Conservation (phyloP, 2,113 vertebrate genomes). For the Indicator maculatus region DNA sequence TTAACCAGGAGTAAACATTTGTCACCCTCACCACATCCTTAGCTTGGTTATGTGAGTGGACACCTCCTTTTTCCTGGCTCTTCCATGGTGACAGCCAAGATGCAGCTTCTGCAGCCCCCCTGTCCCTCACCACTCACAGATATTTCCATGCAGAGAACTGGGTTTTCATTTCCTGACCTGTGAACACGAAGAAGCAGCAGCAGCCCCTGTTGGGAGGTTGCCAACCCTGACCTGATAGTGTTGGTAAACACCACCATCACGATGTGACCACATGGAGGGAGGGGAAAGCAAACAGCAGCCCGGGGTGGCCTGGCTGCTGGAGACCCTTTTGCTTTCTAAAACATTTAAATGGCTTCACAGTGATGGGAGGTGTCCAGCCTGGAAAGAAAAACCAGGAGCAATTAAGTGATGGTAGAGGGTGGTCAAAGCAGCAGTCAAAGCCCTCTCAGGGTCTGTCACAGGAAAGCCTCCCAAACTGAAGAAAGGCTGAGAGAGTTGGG, state of each 20-base stretch:
- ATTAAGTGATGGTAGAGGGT: too few species aligned
- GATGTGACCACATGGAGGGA: neutral
- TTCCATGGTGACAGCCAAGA: neutral
- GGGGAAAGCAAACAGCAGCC: neutral
- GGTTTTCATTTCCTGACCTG: accelerated
- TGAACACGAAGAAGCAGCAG: neutral
- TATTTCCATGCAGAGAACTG: accelerated
- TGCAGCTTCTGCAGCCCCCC: neutral
- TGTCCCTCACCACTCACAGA: accelerated
- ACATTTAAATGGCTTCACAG: neutral
- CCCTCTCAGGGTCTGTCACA: too few species aligned
- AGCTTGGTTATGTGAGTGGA: neutral
- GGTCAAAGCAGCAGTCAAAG: too few species aligned
- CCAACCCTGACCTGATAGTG: neutral
- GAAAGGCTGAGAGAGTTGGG: too few species aligned
- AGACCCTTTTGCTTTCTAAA: neutral
- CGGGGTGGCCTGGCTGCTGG: neutral
- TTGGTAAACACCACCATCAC: neutral
- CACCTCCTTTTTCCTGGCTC: neutral
- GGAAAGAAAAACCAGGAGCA: too few species aligned
- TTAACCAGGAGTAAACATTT: neutral
- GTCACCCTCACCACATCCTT: neutral
- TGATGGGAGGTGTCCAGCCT: too few species aligned
- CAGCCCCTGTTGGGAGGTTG: neutral
- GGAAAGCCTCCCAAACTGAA: too few species aligned